Base-by-base conservation (phyloP, 1,140 invertebrate species). In the Macrotrachela quadricornifera region DNA sequence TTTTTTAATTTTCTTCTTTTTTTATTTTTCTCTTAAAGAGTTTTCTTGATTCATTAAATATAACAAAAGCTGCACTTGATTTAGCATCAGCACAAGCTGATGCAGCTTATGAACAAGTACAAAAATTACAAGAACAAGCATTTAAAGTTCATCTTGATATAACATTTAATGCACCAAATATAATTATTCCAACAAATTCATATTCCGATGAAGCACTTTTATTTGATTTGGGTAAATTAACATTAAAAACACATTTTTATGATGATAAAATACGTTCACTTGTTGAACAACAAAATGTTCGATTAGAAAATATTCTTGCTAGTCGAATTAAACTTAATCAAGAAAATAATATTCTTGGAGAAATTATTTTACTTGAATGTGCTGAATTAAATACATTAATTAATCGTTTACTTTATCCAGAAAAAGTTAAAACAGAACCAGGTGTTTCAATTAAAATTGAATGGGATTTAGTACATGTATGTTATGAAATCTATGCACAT, bases 161-260 rank as follows among this genome's bases (percentile, higher is more conserved):
- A 21, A 46, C 43, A 15, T 39, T 53, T 17, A 18, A 53, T 39
- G 51, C 51, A 12, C 51, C 51, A 36, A 21, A 46, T 14, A 47
- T 53, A 11, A 30, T 53, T 42, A 0, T 53, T 10, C 51, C 51
- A n/a, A 38, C 46, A 47, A 53, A 30, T 16, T 30, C 38, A 14
- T 9, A 11, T 16, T 37, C 18, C 14, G 15, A 44, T 1, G 14
- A 37, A 11, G 51, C 36, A 2, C 16, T 53, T 14, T 30, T 53
- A 21, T 15, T 53, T 18, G 51, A 53, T 40, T 53, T 44, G 41
- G 51, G 51, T 47, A n/a, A 30, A 30, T 41, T 53, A 13, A 53
- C 38, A n/a, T 30, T 45, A 14, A 11, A 53, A n/a, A 53, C 45
- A 21, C 30, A 21, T 4, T 38, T 47, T 37, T 30, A 2, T 30